phyloP scores from a whole-genome alignment of 2,797 vertebrate species.

The Coracias cyanogaster region DNA sequence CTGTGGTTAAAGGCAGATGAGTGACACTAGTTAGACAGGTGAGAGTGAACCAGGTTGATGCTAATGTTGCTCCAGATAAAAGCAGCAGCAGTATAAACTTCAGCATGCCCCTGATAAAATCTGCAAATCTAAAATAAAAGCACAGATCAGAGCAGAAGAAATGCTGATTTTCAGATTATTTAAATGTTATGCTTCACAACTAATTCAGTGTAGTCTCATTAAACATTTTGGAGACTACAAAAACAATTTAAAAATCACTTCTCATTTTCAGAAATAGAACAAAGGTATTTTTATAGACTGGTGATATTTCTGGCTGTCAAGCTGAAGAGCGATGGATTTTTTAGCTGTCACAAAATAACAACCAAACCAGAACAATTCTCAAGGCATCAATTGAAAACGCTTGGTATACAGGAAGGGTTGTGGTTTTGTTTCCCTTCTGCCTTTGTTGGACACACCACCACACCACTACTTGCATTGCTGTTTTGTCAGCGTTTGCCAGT shows the following conservation, averaged over 20 bases:
- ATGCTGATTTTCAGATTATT: not conserved
- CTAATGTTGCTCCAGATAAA: slow-evolving; percentile 92
- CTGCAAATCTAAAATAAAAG: slow-evolving; percentile 89
- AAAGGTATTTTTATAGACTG: not conserved
- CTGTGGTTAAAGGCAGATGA: slow-evolving; percentile 95
- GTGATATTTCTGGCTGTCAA: slow-evolving; percentile 19
- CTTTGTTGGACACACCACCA: slow-evolving; percentile 46
- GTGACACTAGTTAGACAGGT: slow-evolving; percentile 92
- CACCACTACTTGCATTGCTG: not conserved
- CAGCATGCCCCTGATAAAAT: slow-evolving; percentile 96
- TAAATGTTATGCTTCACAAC: slow-evolving; percentile 30
- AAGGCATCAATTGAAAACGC: slow-evolving; percentile 8
- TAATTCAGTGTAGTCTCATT: not conserved
- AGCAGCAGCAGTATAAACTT: slow-evolving; percentile 96
- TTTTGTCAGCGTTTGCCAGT: slow-evolving; percentile 32
- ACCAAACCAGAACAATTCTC: slow-evolving; percentile 43
- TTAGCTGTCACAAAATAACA: slow-evolving; percentile 33
- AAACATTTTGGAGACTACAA: not conserved
- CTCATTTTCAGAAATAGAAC: slow-evolving; percentile 17
- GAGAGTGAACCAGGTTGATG: slow-evolving; percentile 96
- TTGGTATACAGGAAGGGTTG: not conserved
- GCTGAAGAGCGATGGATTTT: not conserved
- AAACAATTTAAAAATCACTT: not conserved
- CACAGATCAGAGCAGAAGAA: slow-evolving; percentile 37
- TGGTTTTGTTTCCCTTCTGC: not conserved